phyloP scores from a whole-genome alignment of 1,140 invertebrate species.

The Drosophila rhopaloa region DNA sequence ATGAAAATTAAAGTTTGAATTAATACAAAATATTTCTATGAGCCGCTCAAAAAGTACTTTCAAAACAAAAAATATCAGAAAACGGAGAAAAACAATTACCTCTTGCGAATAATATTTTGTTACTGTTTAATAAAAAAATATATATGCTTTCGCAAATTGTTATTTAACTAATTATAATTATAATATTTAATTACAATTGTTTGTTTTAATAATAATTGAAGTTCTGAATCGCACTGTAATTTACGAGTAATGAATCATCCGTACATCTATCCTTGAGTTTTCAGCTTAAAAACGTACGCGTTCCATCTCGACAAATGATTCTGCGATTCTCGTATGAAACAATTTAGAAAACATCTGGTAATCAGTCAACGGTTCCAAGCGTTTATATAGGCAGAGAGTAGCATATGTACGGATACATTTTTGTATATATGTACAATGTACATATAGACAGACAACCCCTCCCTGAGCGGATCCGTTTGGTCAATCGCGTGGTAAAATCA shows the following conservation, averaged over 20 bases:
- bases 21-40: neutral
- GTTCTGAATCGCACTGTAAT: neutral
- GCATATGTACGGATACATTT: constrained; percentile 25
- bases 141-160: too few relatives aligned
- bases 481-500: constrained; percentile 58
- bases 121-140: too few relatives aligned
- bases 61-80: neutral
- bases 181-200: too few relatives aligned
- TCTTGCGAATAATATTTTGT: too few relatives aligned
- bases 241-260: constrained; percentile 12
- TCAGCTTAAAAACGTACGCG: constrained; percentile 10
- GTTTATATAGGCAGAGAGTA: constrained; percentile 2
- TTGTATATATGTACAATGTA: constrained; percentile 15
- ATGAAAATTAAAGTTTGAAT: neutral
- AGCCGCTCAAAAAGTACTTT: neutral
- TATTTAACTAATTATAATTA: too few relatives aligned
- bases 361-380: constrained; percentile 56
- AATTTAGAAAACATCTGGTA: constrained; percentile 74
- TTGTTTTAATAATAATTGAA: too few relatives aligned
- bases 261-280: neutral
- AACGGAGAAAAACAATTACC: too few relatives aligned
- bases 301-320: constrained; percentile 32
- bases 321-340: constrained; percentile 22
- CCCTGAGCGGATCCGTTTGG: constrained; percentile 24
- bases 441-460: constrained; percentile 36